A percentile compares a stretch with the other conserved stretches of the same genome.
These are phyloP conservation scores for Sinelater perroti DNA, from an alignment of 2,888 invertebrate species.

Conservation along the genomic window DNA sequence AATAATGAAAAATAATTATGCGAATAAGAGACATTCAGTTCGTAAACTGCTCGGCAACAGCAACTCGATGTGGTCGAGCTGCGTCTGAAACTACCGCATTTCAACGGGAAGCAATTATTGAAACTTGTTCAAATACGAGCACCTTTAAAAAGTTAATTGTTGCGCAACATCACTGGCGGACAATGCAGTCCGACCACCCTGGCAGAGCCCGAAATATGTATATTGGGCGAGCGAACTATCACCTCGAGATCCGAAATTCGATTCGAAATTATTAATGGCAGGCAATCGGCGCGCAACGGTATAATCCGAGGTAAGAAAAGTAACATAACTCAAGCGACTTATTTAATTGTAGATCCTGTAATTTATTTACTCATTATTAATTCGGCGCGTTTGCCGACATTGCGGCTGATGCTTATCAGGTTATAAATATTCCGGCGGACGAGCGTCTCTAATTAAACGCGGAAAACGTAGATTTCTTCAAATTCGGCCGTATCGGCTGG, in stretches of 20 bases:
- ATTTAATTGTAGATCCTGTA: conserved; percentile 20
- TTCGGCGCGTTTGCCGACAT: conserved; percentile 21
- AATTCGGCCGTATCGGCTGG: no score
- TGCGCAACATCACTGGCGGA: conserved; percentile 39
- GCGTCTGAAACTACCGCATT: conserved; percentile 44
- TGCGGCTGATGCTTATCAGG: conserved; percentile 20
- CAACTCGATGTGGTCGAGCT: conserved; percentile 35
- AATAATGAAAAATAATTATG: no score
- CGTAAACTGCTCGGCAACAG: no score
- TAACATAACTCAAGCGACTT: conserved; percentile 19
- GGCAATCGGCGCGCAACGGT: conserved; percentile 24
- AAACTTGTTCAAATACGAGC: conserved; percentile 41
- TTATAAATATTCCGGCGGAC: conserved; percentile 16
- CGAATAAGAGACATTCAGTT: no score
- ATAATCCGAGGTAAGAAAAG: conserved; percentile 9
- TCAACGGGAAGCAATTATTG: conserved; percentile 43
- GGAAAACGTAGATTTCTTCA: no score
- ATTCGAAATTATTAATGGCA: conserved; percentile 23
- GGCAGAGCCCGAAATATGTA: conserved; percentile 20
- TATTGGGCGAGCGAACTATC: not conserved
- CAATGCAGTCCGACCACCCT: conserved; percentile 44
- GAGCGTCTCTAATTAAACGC: conserved; percentile 12
- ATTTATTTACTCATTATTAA: conserved; percentile 31
- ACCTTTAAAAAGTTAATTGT: conserved; percentile 45
- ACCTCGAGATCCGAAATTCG: conserved; percentile 4